Conservation (phyloP, 2,888 invertebrate genomes). For the Fragum sueziense region DNA sequence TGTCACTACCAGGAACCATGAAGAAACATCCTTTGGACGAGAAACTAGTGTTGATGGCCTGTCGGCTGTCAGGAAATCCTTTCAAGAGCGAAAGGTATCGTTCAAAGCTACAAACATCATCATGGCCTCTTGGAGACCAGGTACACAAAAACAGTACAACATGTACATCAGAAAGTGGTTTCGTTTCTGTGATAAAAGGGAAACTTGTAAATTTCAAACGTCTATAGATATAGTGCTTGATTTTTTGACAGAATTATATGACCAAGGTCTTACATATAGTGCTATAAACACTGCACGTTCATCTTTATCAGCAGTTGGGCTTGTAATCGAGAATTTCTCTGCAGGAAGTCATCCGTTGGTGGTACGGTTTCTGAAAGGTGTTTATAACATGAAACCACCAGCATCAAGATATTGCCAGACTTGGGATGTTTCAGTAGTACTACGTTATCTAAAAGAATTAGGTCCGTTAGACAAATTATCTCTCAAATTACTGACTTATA, state of each 20-base stretch:
- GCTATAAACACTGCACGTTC: no score
- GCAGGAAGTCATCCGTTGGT: constrained; percentile 27
- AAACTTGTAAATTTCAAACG: constrained; percentile 4
- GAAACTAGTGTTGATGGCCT: constrained; percentile 25
- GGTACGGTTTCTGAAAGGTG: constrained; percentile 31
- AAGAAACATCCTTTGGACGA: constrained; percentile 17
- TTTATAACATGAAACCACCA: constrained; percentile 32
- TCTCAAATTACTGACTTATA: not conserved
- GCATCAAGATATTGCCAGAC: constrained; percentile 17
- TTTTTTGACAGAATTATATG: constrained; percentile 19
- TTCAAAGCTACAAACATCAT: constrained; percentile 13
- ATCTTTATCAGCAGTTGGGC: constrained; percentile 24
- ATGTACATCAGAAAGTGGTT: constrained; percentile 45
- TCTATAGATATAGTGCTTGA: constrained; percentile 11
- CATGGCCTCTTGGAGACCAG: constrained; percentile 24
- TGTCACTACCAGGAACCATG: constrained; percentile 15
- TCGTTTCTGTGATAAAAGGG: constrained; percentile 43
- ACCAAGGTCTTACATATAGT: no score
- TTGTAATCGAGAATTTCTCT: no score
- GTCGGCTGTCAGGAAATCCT: no score
- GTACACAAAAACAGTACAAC: constrained; percentile 1
- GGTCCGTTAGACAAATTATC: no score
- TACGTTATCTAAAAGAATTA: no score
- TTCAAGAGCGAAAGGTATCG: constrained; percentile 1
- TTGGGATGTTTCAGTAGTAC: constrained; percentile 30